Evolutionary conservation across 1,140 invertebrate species (phyloP), one percentile per base, ranked within the genome.

Genomic region (Ooceraea biroi): DNA sequence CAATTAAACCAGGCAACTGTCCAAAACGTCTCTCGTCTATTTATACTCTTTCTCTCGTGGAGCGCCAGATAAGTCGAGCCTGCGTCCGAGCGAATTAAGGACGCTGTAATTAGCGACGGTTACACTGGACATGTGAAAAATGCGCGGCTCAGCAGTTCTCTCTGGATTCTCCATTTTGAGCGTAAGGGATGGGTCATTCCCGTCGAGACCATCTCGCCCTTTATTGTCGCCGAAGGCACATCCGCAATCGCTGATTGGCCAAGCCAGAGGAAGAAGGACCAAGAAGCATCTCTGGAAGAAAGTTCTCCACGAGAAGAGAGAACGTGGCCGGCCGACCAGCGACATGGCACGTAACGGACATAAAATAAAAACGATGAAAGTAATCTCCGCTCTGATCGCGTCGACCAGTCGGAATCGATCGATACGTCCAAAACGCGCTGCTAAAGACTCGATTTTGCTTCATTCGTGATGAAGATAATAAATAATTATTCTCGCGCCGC

Each of bases 301-400:
- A 89, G 69, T 87, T 90, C 89, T 87, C 63, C 63, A 61, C 25
- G 77, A 55, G 65, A 63, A 25, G 52, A 71, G 63, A 66, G 69
- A 82, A 82, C 84, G 65, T 66, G 50, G 78, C 36, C 19, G 22
- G 48, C 50, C 44, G 65, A 30, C 65, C 76, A 57, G 58, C 65
- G 57, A 83, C 68, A 57, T 80, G 52, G 86, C 89, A 89, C 88
- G 82, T 89, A 90, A 90, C 83, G 85, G 84, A 84, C 85, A 90
- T 90, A 90, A 90, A n/a, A n/a, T n/a, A n/a, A n/a, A n/a, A 90
- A 87, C 89, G 87, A 91, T 90, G 87, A 90, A 90, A 90, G 88
- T 89, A 90, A 91, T 91, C 90, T 89, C 84, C 66, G 76, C 65
- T 73, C 61, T 86, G 89, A 90, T 91, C 88, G 88, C 82, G 72